phyloP scores from a whole-genome alignment of 2,797 vertebrate genomes.

The Eulemur albifrons region DNA sequence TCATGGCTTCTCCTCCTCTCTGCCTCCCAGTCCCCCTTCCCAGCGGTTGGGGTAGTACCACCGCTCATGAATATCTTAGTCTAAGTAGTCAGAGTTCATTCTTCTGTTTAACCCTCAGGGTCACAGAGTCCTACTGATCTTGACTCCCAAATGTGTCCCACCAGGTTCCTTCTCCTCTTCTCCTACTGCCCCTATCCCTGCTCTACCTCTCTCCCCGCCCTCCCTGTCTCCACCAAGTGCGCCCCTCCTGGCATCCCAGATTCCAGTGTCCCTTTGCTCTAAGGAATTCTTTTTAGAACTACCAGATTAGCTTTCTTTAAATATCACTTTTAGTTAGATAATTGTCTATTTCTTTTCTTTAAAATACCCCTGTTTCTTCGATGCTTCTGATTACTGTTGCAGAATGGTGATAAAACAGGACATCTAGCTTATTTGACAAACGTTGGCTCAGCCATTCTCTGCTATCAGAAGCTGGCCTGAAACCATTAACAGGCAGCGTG shows the following conservation, averaged over 20 bases:
- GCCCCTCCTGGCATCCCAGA: background rate
- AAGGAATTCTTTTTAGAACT: background rate
- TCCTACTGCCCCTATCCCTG: background rate
- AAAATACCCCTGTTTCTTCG: background rate
- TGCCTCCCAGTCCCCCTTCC: background rate
- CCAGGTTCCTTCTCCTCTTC: background rate
- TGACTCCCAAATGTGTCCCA: background rate
- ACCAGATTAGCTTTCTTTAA: background rate
- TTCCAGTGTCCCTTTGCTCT: background rate
- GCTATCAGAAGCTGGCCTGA: background rate
- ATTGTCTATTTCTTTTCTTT: background rate
- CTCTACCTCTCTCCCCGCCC: rapidly evolving
- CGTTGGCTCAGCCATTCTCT: background rate
- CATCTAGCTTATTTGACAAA: background rate
- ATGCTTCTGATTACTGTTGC: background rate
- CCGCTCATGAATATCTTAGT: background rate
- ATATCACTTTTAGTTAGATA: background rate
- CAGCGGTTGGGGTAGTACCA: rapidly evolving
- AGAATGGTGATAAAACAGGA: background rate
- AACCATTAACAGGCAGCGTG: background rate
- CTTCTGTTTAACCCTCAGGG: background rate
- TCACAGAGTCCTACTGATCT: no score
- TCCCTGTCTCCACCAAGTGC: rapidly evolving
- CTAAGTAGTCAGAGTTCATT: background rate
- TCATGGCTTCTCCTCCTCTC: rapidly evolving